Conservation (phyloP, 2,113 vertebrate species). For the Gymnogyps californianus region DNA sequence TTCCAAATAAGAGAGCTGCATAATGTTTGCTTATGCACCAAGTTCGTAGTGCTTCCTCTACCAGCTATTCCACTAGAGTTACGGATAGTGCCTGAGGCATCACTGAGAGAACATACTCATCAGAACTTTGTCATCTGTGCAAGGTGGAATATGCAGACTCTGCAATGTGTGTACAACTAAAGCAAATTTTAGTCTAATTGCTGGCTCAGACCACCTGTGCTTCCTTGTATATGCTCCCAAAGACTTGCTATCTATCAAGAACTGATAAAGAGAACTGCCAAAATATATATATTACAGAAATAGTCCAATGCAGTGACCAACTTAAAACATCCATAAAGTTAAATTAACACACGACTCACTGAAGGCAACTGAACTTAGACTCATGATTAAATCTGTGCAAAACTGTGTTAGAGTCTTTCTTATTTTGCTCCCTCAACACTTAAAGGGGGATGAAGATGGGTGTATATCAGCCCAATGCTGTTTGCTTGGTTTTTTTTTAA, state of each 20-base stretch:
- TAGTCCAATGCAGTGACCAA: not conserved
- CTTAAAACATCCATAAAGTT: not conserved
- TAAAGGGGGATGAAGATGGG: not conserved
- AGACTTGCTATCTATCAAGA: not conserved
- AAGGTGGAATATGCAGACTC: not conserved
- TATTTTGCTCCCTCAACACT: not conserved
- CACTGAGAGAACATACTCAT: not conserved
- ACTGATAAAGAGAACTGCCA: not conserved
- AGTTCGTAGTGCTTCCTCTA: not conserved
- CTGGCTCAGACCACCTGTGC: not conserved
- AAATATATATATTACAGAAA: not conserved
- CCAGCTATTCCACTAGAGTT: not conserved
- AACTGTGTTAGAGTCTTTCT: not conserved
- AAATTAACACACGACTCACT: not conserved
- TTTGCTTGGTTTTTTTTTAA: not conserved
- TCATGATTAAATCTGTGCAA: not conserved
- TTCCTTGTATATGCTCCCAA: not conserved
- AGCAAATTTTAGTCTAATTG: not conserved
- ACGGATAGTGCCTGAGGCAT: not conserved
- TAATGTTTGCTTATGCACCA: not conserved
- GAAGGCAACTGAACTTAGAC: not conserved
- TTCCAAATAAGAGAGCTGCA: not conserved
- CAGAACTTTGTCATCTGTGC: not conserved
- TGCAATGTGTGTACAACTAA: not conserved
- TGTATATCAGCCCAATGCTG: fast-evolving